A percentile compares a stretch with the other conserved stretches of the same genome.
Conservation (phyloP, 2,113 vertebrate genomes). For the Rhynchomys soricoides region DNA sequence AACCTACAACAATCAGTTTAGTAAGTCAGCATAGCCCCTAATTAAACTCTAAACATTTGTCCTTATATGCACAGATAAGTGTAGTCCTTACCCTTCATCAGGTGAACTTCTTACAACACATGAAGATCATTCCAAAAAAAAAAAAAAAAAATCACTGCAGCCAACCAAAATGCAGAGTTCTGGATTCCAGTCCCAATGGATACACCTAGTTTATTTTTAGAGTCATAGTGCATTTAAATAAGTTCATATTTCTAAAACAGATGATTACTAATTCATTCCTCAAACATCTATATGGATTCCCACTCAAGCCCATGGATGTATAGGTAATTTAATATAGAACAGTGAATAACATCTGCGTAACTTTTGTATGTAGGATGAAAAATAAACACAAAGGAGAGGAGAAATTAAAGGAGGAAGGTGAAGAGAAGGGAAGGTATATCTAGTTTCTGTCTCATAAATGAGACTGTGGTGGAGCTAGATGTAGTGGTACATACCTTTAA, state of each 20-base stretch:
- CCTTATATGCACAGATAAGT: neutral
- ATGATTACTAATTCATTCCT: slow-evolving; percentile 37
- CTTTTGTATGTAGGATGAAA: neutral
- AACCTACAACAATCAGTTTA: neutral
- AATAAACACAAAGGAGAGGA: neutral
- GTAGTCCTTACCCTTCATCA: too few species aligned
- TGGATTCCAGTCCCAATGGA: neutral
- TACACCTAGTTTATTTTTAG: neutral
- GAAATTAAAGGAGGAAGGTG: neutral
- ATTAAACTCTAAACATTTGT: neutral
- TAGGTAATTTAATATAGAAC: neutral
- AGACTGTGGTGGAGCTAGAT: neutral
- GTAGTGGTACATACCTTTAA: neutral
- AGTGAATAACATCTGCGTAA: neutral
- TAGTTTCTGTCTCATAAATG: neutral
- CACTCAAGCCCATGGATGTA: neutral
- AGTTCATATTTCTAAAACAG: neutral
- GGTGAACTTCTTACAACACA: neutral
- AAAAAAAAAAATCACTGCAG: too few species aligned
- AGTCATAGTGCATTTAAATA: slow-evolving; percentile 8
- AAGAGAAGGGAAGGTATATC: neutral
- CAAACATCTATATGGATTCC: neutral
- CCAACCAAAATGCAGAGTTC: neutral
- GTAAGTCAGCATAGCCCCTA: neutral
- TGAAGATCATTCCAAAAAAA: neutral